A percentile compares a stretch with the other conserved stretches of the same genome.
phyloP scores from a whole-genome alignment of 2,888 invertebrate species.

The Meta bourneti region DNA sequence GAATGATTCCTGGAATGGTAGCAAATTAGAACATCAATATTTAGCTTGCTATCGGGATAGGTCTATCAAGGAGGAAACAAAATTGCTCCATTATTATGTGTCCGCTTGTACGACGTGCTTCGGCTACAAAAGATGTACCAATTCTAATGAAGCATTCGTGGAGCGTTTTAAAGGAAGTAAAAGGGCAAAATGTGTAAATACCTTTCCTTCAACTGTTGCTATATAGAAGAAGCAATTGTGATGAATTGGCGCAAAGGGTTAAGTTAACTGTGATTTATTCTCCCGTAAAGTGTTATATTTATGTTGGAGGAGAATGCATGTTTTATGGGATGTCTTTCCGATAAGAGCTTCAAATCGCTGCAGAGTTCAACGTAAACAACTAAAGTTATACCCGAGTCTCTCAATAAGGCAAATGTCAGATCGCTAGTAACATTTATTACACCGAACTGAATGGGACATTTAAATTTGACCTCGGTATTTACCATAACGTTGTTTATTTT shows the following conservation, averaged over 20 bases:
- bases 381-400: neutral
- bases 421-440: neutral
- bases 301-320: neutral
- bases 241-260: slow-evolving; percentile 7
- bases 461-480: too few relatives aligned
- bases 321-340: neutral
- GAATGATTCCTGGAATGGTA: slow-evolving; percentile 25
- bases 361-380: neutral
- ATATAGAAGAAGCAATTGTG: neutral
- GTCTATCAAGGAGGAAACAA: slow-evolving; percentile 41
- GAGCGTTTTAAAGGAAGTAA: slow-evolving; percentile 4
- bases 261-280: slow-evolving; percentile 8
- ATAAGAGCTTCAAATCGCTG: neutral
- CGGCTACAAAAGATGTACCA: slow-evolving; percentile 3
- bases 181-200: neutral
- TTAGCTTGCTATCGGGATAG: slow-evolving; percentile 42
- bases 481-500: too few relatives aligned
- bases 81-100: slow-evolving; percentile 31
- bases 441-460: neutral
- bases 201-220: neutral
- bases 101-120: slow-evolving; percentile 25
- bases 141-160: slow-evolving; percentile 19
- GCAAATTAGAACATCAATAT: slow-evolving; percentile 53
- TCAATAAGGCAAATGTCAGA: neutral
- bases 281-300: neutral